These are phyloP conservation scores for Leistus spinibarbis DNA, from an alignment of 2,888 invertebrate species.

Conservation along the genomic window DNA sequence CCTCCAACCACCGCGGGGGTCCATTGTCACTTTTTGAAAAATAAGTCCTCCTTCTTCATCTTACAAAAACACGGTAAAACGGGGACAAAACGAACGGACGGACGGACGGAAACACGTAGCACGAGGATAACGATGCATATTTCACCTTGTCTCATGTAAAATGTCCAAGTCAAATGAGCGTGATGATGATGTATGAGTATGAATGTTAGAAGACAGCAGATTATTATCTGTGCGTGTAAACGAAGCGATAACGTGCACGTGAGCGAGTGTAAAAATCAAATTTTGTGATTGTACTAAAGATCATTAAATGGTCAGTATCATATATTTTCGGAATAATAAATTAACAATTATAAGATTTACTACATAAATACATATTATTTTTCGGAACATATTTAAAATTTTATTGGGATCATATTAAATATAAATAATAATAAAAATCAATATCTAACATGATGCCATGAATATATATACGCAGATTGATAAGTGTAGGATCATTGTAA, in stretches of 20 bases:
- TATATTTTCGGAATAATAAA: too few relatives aligned
- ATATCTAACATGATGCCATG: too few relatives aligned
- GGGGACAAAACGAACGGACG: not conserved
- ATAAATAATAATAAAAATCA: too few relatives aligned
- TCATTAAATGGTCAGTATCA: too few relatives aligned
- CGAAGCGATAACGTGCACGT: not conserved
- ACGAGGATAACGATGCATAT: slow-evolving; percentile 3
- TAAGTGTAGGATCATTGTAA: not conserved
- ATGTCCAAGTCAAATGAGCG: slow-evolving; percentile 7
- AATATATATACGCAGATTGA: not conserved
- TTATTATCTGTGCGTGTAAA: not conserved
- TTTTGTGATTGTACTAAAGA: too few relatives aligned
- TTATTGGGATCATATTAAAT: too few relatives aligned
- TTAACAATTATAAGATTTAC: too few relatives aligned
- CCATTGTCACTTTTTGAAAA: slow-evolving; percentile 13
- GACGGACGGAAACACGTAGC: slow-evolving; percentile 9
- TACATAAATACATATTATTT: too few relatives aligned
- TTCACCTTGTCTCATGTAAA: not conserved
- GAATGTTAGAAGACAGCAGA: not conserved
- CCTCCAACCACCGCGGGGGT: slow-evolving; percentile 16
- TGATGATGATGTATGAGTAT: slow-evolving; percentile 26
- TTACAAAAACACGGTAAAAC: not conserved
- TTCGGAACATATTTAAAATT: too few relatives aligned
- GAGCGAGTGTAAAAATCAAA: slow-evolving; percentile 2
- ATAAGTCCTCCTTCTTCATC: slow-evolving; percentile 8